phyloP scores from a whole-genome alignment of 2,888 invertebrate genomes.

The Gisinianus flammeolus region DNA sequence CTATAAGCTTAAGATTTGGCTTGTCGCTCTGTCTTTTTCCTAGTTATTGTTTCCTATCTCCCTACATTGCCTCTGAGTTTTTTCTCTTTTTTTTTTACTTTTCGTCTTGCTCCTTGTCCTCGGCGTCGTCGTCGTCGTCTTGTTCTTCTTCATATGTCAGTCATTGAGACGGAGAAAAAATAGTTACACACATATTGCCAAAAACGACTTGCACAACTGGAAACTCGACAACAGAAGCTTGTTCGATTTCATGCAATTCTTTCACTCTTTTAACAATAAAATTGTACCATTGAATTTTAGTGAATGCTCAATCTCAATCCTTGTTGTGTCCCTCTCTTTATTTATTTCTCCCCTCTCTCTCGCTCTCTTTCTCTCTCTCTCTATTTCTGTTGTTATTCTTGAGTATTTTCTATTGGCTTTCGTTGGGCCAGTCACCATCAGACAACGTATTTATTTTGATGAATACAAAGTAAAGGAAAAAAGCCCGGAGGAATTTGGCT shows the following conservation, averaged over 20 bases:
- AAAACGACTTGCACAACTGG: background rate
- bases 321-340: background rate
- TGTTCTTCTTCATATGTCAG: conserved; percentile 5
- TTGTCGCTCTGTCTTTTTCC: conserved; percentile 5
- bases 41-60: conserved; percentile 3
- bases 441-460: conserved; percentile 9
- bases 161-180: background rate
- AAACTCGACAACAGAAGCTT: background rate
- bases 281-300: conserved; percentile 10
- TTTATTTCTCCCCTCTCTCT: background rate
- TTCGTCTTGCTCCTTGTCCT: background rate
- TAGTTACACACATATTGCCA: too few relatives aligned
- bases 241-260: conserved; percentile 14
- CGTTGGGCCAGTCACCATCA: background rate
- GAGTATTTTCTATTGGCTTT: background rate
- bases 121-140: too few relatives aligned
- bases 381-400: background rate
- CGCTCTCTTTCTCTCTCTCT: background rate
- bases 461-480: conserved; percentile 7
- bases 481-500: conserved; percentile 11
- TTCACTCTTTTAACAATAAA: conserved; percentile 4
- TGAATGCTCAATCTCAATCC: conserved; percentile 11
- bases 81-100: background rate
- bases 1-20: background rate
- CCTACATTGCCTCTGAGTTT: background rate